phyloP scores from a whole-genome alignment of 2,888 invertebrate genomes.

The Strigamia maritima region DNA sequence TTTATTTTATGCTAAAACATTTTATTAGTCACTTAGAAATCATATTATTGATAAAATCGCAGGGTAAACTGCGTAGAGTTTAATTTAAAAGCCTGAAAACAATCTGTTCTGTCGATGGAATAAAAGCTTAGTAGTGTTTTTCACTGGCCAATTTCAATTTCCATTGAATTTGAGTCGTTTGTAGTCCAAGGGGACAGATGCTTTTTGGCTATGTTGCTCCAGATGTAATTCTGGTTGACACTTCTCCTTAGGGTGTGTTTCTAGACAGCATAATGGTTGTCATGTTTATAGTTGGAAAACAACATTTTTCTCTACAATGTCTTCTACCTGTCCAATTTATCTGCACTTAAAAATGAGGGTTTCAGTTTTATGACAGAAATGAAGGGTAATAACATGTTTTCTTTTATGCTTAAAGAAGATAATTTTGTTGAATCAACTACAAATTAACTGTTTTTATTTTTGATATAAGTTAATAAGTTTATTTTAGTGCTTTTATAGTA shows the following conservation, averaged over 20 bases:
- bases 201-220: constrained; percentile 21
- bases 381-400: constrained; percentile 22
- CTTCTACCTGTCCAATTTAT: constrained; percentile 24
- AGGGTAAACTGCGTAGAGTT: neutral
- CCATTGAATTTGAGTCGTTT: constrained; percentile 22
- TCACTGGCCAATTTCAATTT: constrained; percentile 8
- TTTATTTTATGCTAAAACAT: no score
- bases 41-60: neutral
- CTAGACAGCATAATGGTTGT: constrained; percentile 27
- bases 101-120: neutral
- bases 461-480: neutral
- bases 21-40: no score
- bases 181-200: constrained; percentile 15
- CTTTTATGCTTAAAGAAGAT: neutral
- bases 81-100: neutral
- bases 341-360: constrained; percentile 15
- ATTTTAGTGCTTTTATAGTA: no score
- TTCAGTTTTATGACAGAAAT: constrained; percentile 15
- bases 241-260: constrained; percentile 25
- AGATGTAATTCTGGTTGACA: constrained; percentile 30
- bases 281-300: constrained; percentile 32
- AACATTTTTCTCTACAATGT: constrained; percentile 25
- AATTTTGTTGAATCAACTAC: neutral
- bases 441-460: neutral
- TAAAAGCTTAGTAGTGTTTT: constrained; percentile 7